Base-by-base conservation (phyloP, 2,888 invertebrate species). In the Oscheius sp. region DNA sequence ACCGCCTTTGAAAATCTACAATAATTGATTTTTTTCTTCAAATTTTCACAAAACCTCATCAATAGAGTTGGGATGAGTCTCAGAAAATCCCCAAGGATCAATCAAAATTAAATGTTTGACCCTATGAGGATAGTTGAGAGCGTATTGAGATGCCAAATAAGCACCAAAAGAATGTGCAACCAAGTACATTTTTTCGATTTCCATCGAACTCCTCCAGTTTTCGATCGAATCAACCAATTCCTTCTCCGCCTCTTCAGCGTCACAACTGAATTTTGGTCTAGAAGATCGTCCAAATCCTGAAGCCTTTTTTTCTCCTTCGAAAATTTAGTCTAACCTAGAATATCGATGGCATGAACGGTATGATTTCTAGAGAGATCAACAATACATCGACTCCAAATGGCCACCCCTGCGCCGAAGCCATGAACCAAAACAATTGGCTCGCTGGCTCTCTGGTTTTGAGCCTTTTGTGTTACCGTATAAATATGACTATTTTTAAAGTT, bases 361-460 rank as follows among this genome's bases (percentile, higher is more conserved):
- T 95, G 90, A 2, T 91, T 89, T 25, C 90, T 89, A 0, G 94
- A 92, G 10, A 97, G 89, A 0, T 91, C 89, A 87, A 95, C 95
- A 15, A 96, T 89, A 88, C 96, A 97, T 80, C 94, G 91, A 74
- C 93, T 92, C 96, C 96, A 97, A 57, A 96, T 89, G 0, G 93
- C 96, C 25, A 95, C 91, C 0, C 96, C 97, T 0, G 95, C 92
- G 10, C 93, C 96, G 86, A 97, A 91, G 0, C 97, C 97, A 87
- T 97, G 97, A n/a, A 97, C 88, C 84, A 98, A 87, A 31, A 97
- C 93, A 39, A 97, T 88, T 0, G 97, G 96, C 29, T 72, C 75
- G 1, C 25, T 25, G 31, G 63, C 31, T 58, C 71, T 71, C 15
- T 45, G 33, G 1, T 65, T 65, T 5, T 64, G 33, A 15, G 58